Base-by-base conservation (phyloP, 2,113 vertebrate genomes). In the Hipposideros armiger region DNA sequence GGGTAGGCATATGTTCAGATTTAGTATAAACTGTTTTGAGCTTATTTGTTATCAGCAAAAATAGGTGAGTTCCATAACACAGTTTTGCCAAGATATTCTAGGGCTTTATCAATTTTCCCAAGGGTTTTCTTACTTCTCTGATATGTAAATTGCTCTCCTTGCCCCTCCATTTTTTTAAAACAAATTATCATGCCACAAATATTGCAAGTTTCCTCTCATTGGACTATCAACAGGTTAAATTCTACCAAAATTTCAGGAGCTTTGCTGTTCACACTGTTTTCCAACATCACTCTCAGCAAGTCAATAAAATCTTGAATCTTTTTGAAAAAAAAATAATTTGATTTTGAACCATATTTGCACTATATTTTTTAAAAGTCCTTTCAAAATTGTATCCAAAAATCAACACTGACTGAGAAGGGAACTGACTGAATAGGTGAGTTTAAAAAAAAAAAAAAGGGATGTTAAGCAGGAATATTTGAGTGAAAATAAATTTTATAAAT, bases 401-500 rank as follows among this genome's bases (percentile, higher is more conserved):
- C 64, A 73, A 60, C 11, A 60, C 16, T 94, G 32, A 54, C 30
- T 36, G 70, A 67, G 36, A 92, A 81, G 70, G 16, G 93, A 91
- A 73, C 7, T 36, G 32, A 64, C 26, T 42, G 45, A 82, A 64
- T 60, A 20, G 13, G 10, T 78, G 32, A 74, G 16, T 91, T 93
- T 62, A 2, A 56, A 72, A 87, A 72, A 36, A 52, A 62, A 52
- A 62, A 73, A 54, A 69, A 30, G 50, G 20, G 42, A n/a, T 32
- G 4, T 30, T 76, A 81, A 85, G 20, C 42, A 90, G 54, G 28
- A 90, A 60, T 72, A 87, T 58, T 11, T 78, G 45, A 66, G 36
- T 54, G 20, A 32, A 94, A 97, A 76, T 80, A 74, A 81, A 70
- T 45, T 40, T 73, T 76, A 62, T 24, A 83, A 82, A 76, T 74